These are phyloP conservation scores for Lonchura striata DNA, from an alignment of 2,113 vertebrate species.

Conservation along the genomic window DNA sequence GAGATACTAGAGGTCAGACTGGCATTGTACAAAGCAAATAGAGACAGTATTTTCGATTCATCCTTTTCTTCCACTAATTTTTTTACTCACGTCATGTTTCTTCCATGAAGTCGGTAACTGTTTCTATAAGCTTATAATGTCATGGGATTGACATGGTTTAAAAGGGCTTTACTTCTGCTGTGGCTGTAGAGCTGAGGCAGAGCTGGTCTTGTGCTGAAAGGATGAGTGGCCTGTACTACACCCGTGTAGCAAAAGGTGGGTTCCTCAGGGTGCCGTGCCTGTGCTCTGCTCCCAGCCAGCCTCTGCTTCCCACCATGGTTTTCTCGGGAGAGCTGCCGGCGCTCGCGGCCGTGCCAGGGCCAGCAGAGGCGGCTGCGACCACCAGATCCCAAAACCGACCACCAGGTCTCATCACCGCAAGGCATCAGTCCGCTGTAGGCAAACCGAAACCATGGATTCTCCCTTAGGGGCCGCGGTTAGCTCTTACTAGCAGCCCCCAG, in stretches of 20 bases:
- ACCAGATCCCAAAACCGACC: background rate
- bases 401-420: fast-evolving
- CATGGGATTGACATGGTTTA: background rate
- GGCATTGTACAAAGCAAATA: background rate
- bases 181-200: background rate
- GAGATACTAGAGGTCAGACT: background rate
- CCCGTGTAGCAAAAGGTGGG: fast-evolving
- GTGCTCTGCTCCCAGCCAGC: background rate
- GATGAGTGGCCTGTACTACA: no score
- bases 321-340: background rate
- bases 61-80: background rate
- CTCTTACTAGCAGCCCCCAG: background rate
- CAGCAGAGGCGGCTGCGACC: background rate
- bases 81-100: background rate
- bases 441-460: fast-evolving
- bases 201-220: background rate
- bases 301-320: fast-evolving
- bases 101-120: background rate
- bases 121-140: background rate
- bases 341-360: fast-evolving
- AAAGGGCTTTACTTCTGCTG: background rate
- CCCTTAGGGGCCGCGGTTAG: background rate
- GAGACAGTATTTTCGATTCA: background rate
- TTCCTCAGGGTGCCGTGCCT: fast-evolving
- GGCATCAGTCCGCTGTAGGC: fast-evolving